Base-by-base conservation (phyloP, 2,113 vertebrate genomes). In the Osmerus mordax region DNA sequence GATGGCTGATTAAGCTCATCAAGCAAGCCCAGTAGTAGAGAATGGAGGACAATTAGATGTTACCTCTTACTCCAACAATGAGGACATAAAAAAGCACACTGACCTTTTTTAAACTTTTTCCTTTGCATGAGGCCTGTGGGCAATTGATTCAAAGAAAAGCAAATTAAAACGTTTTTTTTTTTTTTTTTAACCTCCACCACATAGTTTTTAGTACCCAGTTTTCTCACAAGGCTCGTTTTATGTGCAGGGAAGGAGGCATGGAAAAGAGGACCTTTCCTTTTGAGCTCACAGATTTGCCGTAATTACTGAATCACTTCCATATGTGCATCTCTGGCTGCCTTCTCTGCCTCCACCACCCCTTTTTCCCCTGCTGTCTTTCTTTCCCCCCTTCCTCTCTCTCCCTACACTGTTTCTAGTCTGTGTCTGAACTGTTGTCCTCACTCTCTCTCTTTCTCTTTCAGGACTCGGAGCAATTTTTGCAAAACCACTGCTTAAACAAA, bases 281-380 rank as follows among this genome's bases (percentile, higher is more conserved):
- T 87, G 87, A 90, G 90, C 91, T 91, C 89, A 90, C 87, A 92
- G 91, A 91, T 92, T 92, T 92, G 87, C 90, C 87, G 85, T 93
- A 93, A 92, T 93, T 92, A 93, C 91, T 88, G 87, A 93, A 93
- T 93, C 81, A 91, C 91, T 93, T 93, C 92, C 91, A 93, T 90
- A 93, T 93, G 92, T 92, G 90, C 84, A 84, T 88, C 88, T 86
- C 89, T 89, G 90, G 86, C 89, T 90, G 89, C 88, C 85, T 89
- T 81, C 86, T 65, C 86, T 89, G 87, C 86, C 84, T 88, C 81
- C 88, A 76, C 87, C 84, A 81, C 80, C 84, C 73, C 83, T 85
- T 81, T 74, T 78, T 79, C 83, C 55, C 72, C 71, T 75, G 53
- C 73, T 78, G 78, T 65, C 70, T 76, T 25, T 63, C 47, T 65